These are phyloP conservation scores for Carcina quercana DNA, from an alignment of 2,888 invertebrate genomes.

Conservation along the genomic window DNA sequence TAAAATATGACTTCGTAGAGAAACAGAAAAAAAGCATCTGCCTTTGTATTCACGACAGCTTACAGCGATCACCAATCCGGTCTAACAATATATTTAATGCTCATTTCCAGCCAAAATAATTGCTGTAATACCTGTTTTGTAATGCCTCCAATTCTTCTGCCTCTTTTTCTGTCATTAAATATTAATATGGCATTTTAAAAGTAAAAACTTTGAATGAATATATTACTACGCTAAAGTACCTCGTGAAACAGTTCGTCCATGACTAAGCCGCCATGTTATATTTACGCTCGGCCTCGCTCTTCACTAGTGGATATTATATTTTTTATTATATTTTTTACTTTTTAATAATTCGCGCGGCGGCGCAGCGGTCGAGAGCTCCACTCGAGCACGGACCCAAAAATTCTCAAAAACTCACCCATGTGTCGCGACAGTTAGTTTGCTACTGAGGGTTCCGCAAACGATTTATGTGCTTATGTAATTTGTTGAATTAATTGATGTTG, in stretches of 20 bases:
- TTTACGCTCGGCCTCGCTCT: conserved; percentile 43
- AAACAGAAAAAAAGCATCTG: too few relatives aligned
- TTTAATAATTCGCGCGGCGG: conserved; percentile 62
- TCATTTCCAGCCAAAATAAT: too few relatives aligned
- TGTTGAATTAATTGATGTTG: too few relatives aligned
- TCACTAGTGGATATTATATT: conserved; percentile 42
- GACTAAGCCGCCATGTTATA: conserved; percentile 38
- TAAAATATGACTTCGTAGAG: too few relatives aligned
- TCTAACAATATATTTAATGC: too few relatives aligned
- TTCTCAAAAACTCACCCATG: conserved; percentile 60
- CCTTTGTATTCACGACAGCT: too few relatives aligned
- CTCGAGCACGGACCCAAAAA: conserved; percentile 68
- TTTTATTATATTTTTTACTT: conserved; percentile 58
- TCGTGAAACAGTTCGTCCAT: conserved; percentile 30
- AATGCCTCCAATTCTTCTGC: too few relatives aligned
- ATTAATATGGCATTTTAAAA: too few relatives aligned
- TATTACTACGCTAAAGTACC: conserved; percentile 14
- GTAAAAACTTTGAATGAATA: background rate
- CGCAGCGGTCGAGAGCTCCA: conserved; percentile 48
- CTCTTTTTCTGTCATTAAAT: too few relatives aligned
- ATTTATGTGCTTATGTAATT: too few relatives aligned
- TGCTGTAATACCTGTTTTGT: too few relatives aligned
- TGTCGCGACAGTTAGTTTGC: conserved; percentile 43
- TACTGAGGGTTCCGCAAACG: conserved; percentile 41
- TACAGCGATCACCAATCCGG: too few relatives aligned